A percentile compares a stretch with the other conserved stretches of the same genome.
Conservation (phyloP, 2,113 vertebrate species). For the Amphiprion ocellaris region DNA sequence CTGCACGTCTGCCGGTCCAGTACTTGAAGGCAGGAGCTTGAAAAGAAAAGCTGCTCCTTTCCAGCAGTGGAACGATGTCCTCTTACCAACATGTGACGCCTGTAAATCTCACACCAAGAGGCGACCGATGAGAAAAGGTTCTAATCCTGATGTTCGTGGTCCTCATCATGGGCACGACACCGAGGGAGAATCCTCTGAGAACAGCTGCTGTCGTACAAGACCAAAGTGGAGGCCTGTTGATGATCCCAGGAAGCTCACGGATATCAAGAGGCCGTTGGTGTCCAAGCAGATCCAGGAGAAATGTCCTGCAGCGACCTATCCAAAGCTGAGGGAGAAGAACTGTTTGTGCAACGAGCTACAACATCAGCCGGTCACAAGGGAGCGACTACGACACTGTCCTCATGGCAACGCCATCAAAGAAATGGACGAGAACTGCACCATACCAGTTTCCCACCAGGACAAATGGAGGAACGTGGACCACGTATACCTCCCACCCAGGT, state of each 20-base stretch:
- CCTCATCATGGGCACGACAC: slow-evolving; percentile 40
- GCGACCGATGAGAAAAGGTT: slow-evolving; percentile 14
- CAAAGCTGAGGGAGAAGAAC: slow-evolving; percentile 69
- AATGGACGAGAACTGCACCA: slow-evolving; percentile 60
- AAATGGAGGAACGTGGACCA: slow-evolving; percentile 57
- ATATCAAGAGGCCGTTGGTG: slow-evolving; percentile 37
- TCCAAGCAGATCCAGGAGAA: slow-evolving; percentile 60
- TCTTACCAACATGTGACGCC: slow-evolving; percentile 55
- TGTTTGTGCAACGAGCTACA: slow-evolving; percentile 44
- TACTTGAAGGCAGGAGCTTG: background rate
- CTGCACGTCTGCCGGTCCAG: slow-evolving; percentile 18
- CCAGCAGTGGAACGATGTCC: slow-evolving; percentile 51
- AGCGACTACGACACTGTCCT: slow-evolving; percentile 41
- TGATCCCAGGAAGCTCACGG: background rate
- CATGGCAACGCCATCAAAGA: slow-evolving; percentile 55
- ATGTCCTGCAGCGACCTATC: slow-evolving; percentile 24
- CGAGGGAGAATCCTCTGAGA: slow-evolving; percentile 73
- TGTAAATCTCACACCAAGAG: slow-evolving; percentile 67
- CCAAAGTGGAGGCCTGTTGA: slow-evolving; percentile 29
- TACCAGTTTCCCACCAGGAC: slow-evolving; percentile 26
- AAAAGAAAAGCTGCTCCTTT: slow-evolving; percentile 62
- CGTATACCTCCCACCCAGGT: slow-evolving; percentile 34
- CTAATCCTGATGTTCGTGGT: background rate
- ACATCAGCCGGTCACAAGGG: slow-evolving; percentile 22
- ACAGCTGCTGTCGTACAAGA: slow-evolving; percentile 14